Percentiles rank a stretch among this genome's conserved stretches.
Evolutionary conservation across 2,797 vertebrate species (phyloP).

Genomic region (Gastrophryne carolinensis): DNA sequence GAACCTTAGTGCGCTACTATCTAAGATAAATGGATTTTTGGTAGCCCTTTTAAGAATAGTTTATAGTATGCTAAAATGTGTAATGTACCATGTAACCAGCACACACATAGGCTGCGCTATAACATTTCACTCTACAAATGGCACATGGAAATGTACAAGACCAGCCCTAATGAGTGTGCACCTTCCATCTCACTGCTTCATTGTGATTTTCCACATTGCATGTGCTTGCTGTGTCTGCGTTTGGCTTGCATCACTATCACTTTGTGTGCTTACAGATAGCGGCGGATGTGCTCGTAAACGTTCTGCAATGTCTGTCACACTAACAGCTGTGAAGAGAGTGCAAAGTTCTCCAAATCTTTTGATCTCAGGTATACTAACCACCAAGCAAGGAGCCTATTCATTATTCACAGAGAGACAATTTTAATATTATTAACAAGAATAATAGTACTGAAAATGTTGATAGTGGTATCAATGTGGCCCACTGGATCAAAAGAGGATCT

Average conservation of each 20-base stretch:
- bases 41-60: neutral
- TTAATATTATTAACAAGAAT: too few species aligned
- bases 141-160: neutral
- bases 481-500: too few species aligned
- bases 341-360: constrained; percentile 96
- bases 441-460: too few species aligned
- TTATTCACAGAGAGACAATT: too few species aligned
- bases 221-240: constrained; percentile 73
- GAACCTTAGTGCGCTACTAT: too few species aligned
- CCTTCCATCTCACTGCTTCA: constrained; percentile 30
- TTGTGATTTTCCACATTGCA: constrained; percentile 63
- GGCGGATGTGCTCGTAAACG: constrained; percentile 89
- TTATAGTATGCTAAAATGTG: neutral
- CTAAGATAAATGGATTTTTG: neutral
- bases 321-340: constrained; percentile 97
- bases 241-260: constrained; percentile 69
- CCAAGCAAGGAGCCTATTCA: too few species aligned
- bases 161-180: neutral
- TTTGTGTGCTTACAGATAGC: constrained; percentile 94
- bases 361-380: constrained; percentile 80
- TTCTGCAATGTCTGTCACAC: constrained; percentile 86
- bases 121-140: neutral
- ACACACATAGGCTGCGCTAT: neutral
- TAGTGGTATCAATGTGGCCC: too few species aligned
- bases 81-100: neutral